Evolutionary conservation across 2,888 invertebrate species (phyloP), one percentile per base, ranked within the genome.

Genomic region (Morpho deidamia): DNA sequence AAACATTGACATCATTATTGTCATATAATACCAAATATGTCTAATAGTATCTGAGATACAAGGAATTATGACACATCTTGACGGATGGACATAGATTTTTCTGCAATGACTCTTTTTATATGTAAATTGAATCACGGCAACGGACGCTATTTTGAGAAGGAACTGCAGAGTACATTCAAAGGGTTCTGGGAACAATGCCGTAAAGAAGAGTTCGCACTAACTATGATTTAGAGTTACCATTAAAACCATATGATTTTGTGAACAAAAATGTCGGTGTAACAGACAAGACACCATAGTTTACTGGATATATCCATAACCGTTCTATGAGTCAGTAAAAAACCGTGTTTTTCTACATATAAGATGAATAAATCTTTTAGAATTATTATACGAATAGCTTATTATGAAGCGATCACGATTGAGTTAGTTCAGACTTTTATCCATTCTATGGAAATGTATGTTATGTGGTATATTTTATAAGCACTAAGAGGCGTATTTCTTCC

Each of bases 21-120:
- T n/a, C 12, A 9, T 23, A 23, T 8, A 46, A 38, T n/a, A 38
- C 38, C 38, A 46, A 11, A 9, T 39, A 32, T 39, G 46, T 11
- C 38, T 32, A 46, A 46, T 23, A 23, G 34, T 48, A 40, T 3
- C 40, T n/a, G 40, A 33, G 40, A 7, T 60, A 55, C 51, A 44
- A 47, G 35, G 53, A 55, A 58, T 40, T 59, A 69, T 84, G 85
- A 86, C 83, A 76, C 82, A 82, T 65, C 57, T 58, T 65, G 72
- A 75, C 86, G 81, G 86, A 83, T 76, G 76, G 67, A 63, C 72
- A 62, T 59, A 84, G 83, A 87, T 86, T 80, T 83, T 84, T 84
- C 74, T 81, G 60, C 72, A 78, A 76, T 87, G 85, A 86, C 72
- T 80, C 69, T 72, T 45, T 60, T 80, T 78, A 79, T 73, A 73